phyloP scores from a whole-genome alignment of 1,140 invertebrate species.

The Apis mellifera region DNA sequence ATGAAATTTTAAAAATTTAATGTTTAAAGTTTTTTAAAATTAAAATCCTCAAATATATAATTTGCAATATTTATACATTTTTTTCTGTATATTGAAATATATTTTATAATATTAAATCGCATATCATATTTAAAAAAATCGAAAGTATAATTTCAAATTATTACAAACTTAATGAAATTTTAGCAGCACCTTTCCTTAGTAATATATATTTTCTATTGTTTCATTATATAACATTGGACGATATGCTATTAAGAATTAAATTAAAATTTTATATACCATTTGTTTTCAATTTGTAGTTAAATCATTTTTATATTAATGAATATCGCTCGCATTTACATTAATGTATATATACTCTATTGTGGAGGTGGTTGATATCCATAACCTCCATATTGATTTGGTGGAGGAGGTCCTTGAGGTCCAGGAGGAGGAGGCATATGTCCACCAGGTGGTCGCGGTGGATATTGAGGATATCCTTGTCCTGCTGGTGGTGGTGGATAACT shows the following conservation, averaged over 20 bases:
- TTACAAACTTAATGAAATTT: constrained; percentile 2
- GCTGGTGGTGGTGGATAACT: constrained; percentile 78
- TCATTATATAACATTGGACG: constrained; percentile 36
- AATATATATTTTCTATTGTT: constrained; percentile 32
- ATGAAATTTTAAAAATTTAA: background rate
- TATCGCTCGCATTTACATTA: constrained; percentile 43
- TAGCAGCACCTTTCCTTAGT: constrained; percentile 40
- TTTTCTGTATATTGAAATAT: background rate
- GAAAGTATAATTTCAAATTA: background rate
- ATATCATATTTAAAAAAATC: background rate
- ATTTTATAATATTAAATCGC: background rate
- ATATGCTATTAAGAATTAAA: constrained; percentile 49
- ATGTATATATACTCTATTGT: constrained; percentile 70
- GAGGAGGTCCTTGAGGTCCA: constrained; percentile 79
- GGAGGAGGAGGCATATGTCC: constrained; percentile 80
- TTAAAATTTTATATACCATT: constrained; percentile 47
- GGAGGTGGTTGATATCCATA: constrained; percentile 81
- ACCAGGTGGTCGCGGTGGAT: constrained; percentile 77
- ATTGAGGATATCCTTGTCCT: constrained; percentile 78
- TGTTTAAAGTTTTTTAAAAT: constrained; percentile 1
- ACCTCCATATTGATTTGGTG: constrained; percentile 80
- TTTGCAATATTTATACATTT: constrained; percentile 1
- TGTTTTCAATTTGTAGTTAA: constrained; percentile 23
- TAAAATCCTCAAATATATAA: background rate
- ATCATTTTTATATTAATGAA: constrained; percentile 31